Percentiles rank a stretch among this genome's conserved stretches.
Evolutionary conservation across 2,888 invertebrate species (phyloP).

Genomic region (Drosophila barbarae): DNA sequence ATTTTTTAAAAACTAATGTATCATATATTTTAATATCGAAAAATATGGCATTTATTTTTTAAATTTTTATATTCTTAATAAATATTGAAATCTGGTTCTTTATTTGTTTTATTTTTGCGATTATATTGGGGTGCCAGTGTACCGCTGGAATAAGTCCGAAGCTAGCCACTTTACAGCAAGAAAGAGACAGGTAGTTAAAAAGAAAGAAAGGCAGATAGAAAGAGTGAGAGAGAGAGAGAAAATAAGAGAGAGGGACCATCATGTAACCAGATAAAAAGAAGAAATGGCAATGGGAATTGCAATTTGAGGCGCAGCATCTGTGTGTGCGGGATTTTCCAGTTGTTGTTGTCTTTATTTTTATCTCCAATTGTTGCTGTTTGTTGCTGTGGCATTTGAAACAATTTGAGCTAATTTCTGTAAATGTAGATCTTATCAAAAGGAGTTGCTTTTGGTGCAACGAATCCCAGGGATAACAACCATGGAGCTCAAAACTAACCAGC

Average conservation of each 20-base stretch:
- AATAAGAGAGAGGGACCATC: constrained; percentile 7
- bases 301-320: constrained; percentile 50
- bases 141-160: constrained; percentile 25
- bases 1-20: no score
- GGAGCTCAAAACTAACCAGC: constrained; percentile 10
- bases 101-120: not conserved
- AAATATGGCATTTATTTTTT: no score
- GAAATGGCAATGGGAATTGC: constrained; percentile 26
- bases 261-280: constrained; percentile 15
- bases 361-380: constrained; percentile 5
- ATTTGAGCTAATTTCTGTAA: constrained; percentile 52
- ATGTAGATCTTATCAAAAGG: constrained; percentile 40
- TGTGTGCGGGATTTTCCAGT: constrained; percentile 45
- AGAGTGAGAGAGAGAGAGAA: not conserved
- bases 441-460: constrained; percentile 25
- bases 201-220: not conserved
- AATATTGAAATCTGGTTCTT: no score
- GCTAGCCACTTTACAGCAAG: constrained; percentile 47
- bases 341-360: constrained; percentile 12
- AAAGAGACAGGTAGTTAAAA: constrained; percentile 10
- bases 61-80: no score
- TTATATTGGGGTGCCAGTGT: not conserved
- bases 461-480: constrained; percentile 29
- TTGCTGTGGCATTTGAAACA: constrained; percentile 51
- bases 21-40: no score